phyloP scores from a whole-genome alignment of 2,113 vertebrate species.

The Capra hircus region DNA sequence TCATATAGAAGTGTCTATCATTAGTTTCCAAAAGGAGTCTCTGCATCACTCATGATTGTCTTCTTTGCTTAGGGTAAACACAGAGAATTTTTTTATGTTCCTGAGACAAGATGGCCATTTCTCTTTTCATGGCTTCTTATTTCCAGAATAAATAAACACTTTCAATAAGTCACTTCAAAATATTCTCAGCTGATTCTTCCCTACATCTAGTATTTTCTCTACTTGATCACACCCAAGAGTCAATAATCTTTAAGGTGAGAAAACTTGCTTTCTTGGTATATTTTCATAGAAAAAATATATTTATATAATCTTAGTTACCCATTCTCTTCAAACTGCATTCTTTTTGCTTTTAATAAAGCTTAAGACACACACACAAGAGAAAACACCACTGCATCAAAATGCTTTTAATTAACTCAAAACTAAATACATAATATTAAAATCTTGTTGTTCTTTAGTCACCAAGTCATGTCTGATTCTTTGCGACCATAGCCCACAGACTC shows the following conservation, averaged over 20 bases:
- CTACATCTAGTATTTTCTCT: not conserved
- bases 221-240: not conserved
- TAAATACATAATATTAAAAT: not conserved
- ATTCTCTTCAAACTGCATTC: not conserved
- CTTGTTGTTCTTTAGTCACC: not conserved
- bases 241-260: not conserved
- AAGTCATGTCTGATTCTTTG: not conserved
- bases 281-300: not conserved
- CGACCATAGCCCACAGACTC: not conserved
- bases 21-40: not conserved
- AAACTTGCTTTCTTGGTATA: not conserved
- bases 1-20: not conserved
- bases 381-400: not conserved
- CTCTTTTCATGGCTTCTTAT: not conserved
- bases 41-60: not conserved
- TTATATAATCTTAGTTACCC: not conserved
- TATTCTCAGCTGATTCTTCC: not conserved
- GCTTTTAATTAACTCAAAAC: not conserved
- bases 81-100: not conserved
- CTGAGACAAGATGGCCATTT: not conserved
- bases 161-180: not conserved
- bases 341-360: not conserved
- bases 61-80: conserved; percentile 1
- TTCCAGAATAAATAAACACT: not conserved
- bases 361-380: not conserved